These are phyloP conservation scores for Ruditapes philippinarum DNA, from an alignment of 1,140 invertebrate genomes.

Conservation along the genomic window DNA sequence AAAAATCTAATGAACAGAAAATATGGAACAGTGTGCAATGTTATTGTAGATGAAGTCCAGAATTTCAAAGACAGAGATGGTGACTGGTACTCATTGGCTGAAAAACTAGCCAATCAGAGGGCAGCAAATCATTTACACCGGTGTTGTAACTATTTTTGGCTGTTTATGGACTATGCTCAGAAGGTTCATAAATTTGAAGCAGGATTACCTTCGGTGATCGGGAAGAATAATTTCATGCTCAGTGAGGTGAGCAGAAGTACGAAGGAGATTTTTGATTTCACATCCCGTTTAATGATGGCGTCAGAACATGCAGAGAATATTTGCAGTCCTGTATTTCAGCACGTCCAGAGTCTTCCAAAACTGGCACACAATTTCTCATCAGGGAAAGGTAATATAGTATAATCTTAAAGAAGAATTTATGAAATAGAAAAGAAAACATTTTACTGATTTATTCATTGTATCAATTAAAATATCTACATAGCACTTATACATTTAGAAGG, in stretches of 20 bases:
- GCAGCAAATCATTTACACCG: slow-evolving; percentile 14
- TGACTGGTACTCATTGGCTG: slow-evolving; percentile 79
- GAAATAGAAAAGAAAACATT: no score
- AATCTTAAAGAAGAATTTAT: no score
- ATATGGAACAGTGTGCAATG: slow-evolving; percentile 73
- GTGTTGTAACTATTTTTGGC: slow-evolving; percentile 78
- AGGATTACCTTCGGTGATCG: slow-evolving; percentile 79
- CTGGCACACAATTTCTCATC: slow-evolving; percentile 77
- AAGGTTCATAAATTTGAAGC: slow-evolving; percentile 83
- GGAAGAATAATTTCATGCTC: slow-evolving; percentile 83
- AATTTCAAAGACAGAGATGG: slow-evolving; percentile 83
- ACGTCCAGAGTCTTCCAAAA: slow-evolving; percentile 67
- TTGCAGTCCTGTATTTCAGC: slow-evolving; percentile 25
- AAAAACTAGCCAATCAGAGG: slow-evolving; percentile 66
- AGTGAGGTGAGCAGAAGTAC: slow-evolving; percentile 80
- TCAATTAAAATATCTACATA: no score
- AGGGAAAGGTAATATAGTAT: slow-evolving; percentile 65
- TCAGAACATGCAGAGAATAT: slow-evolving; percentile 50
- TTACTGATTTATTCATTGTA: no score
- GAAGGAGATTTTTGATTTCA: slow-evolving; percentile 82
- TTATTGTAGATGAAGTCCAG: slow-evolving; percentile 81
- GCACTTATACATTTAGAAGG: no score
- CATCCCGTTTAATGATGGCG: slow-evolving; percentile 76
- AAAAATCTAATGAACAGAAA: slow-evolving; percentile 8
- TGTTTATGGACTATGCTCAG: slow-evolving; percentile 83